These are phyloP conservation scores for Strongylocentrotus purpuratus DNA, from an alignment of 35 echinoderm and acorn worm genomes.

Conservation along the genomic window DNA sequence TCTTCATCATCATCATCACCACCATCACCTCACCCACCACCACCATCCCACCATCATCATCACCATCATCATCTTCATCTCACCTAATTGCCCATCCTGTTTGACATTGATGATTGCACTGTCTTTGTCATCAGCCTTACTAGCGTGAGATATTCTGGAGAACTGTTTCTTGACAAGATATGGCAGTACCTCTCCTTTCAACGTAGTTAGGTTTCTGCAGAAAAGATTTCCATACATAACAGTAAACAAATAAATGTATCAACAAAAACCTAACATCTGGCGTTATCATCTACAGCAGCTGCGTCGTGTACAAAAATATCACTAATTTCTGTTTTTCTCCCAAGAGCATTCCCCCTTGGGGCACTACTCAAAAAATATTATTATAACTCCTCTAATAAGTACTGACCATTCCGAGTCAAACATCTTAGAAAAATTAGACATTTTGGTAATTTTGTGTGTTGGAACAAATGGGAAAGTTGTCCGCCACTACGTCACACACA, in stretches of 20 bases:
- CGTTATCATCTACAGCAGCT: too few relatives aligned
- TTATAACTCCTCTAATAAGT: too few relatives aligned
- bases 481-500: neutral
- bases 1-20: neutral
- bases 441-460: neutral
- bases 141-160: constrained; percentile 24
- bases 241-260: too few relatives aligned
- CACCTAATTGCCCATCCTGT: constrained; percentile 54
- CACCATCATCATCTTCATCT: neutral
- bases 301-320: too few relatives aligned
- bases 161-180: constrained; percentile 97
- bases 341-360: too few relatives aligned
- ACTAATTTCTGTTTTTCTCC: too few relatives aligned
- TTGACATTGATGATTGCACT: neutral
- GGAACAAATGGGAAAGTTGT: too few relatives aligned
- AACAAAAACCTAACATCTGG: neutral
- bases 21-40: neutral
- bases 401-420: neutral
- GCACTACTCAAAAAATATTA: too few relatives aligned
- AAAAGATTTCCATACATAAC: neutral
- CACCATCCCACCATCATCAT: neutral
- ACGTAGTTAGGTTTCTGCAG: constrained; percentile 68
- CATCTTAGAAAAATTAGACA: neutral
- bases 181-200: constrained; percentile 96
- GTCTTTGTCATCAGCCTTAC: constrained; percentile 46